Base-by-base conservation (phyloP, 2,888 invertebrate genomes). In the Rhingia campestris region DNA sequence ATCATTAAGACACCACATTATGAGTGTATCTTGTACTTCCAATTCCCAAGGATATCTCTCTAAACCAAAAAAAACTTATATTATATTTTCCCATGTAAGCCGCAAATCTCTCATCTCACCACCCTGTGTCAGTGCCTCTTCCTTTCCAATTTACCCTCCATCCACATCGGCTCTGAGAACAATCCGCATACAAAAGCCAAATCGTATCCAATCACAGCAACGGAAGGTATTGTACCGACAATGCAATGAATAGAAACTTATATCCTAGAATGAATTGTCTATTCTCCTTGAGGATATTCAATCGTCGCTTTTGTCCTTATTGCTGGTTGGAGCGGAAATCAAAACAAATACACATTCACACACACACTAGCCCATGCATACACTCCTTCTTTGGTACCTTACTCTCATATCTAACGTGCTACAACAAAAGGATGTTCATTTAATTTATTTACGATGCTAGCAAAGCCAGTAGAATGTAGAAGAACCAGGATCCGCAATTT, bases 251-350 rank as follows among this genome's bases (percentile, higher is more conserved):
- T 59, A 45, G 49, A 63, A 51, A 66, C 53, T 45, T 59, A 79
- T 66, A 59, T 56, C 64, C 56, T 59, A 41, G 56, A 72, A 73
- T 73, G 66, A 79, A 51, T 51, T 61, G 47, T 61, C 64, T 45
- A 66, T 61, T 79, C 64, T 66, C 47, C 53, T 66, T 73, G 66
- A 61, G 66, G 45, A 64, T 79, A 66, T 66, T 79, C 66, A 73
- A 73, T 79, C 72, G 72, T 41, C 33, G 53, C 51, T n/a, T 51
- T 70, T 72, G 70, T 77, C 49, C 69, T 77, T 56, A 70, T 63
- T 70, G 63, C 63, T 49, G 47, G 70, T 63, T 77, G 56, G 32
- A 70, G 41, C 49, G 70, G 49, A 66, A 61, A 49, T 64, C 51
- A 58, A 64, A 77, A 63, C 77, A 77, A 70, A 54, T 51, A 39